Conservation (phyloP, 2,797 vertebrate species). For the Molossus alvarezi region DNA sequence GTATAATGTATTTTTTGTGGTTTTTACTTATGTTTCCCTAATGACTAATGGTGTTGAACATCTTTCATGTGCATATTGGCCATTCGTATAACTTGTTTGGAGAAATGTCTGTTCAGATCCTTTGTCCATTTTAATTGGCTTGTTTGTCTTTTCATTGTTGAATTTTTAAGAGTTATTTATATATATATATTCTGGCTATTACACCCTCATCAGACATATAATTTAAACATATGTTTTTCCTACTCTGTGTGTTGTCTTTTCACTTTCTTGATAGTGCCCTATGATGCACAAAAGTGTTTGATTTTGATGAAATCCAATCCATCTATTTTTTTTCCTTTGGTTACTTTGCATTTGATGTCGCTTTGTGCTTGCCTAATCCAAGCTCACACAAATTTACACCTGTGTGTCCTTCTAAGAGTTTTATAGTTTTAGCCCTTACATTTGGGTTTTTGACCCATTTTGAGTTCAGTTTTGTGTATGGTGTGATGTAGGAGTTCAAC, state of each 20-base stretch:
- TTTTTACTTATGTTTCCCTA: slow-evolving; percentile 17
- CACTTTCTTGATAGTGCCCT: slow-evolving; percentile 32
- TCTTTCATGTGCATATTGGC: background rate
- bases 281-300: background rate
- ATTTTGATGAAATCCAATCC: background rate
- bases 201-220: background rate
- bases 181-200: background rate
- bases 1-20: background rate
- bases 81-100: slow-evolving; percentile 7
- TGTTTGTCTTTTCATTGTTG: background rate
- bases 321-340: background rate
- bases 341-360: slow-evolving; percentile 21
- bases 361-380: slow-evolving; percentile 17
- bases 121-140: slow-evolving; percentile 27
- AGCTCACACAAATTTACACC: background rate
- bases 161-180: slow-evolving; percentile 1
- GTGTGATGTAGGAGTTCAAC: background rate
- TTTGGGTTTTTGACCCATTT: slow-evolving; percentile 17
- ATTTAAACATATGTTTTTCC: slow-evolving; percentile 31
- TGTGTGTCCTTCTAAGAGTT: background rate
- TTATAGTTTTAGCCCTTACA: slow-evolving; percentile 1
- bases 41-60: background rate
- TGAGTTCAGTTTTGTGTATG: slow-evolving; percentile 23
- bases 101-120: slow-evolving; percentile 16
- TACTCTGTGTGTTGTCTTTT: slow-evolving; percentile 5